A percentile compares a stretch with the other conserved stretches of the same genome.
These are phyloP conservation scores for Daubentonia madagascariensis DNA, from an alignment of 2,113 vertebrate genomes.

Conservation along the genomic window DNA sequence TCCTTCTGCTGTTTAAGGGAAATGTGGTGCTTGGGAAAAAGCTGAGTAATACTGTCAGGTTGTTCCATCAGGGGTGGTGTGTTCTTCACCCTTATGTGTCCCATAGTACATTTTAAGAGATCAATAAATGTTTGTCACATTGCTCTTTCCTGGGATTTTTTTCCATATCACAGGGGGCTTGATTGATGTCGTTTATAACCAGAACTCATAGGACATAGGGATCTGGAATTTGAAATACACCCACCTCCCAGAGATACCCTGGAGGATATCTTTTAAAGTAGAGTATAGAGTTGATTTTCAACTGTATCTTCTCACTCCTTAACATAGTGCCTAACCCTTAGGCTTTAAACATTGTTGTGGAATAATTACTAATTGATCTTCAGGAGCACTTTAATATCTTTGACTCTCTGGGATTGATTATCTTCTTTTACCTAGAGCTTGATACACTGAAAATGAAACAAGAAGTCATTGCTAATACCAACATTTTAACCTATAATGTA, in stretches of 20 bases:
- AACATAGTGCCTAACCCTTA: background rate
- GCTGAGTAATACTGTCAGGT: background rate
- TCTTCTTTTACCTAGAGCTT: slow-evolving; percentile 41
- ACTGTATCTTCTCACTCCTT: background rate
- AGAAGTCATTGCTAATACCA: background rate
- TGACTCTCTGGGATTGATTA: slow-evolving; percentile 32
- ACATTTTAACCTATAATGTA: slow-evolving; percentile 30
- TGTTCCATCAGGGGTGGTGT: rapidly evolving
- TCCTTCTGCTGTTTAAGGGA: background rate
- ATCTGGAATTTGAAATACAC: background rate
- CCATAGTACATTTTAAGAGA: background rate
- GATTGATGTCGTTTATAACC: background rate
- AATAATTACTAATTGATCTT: slow-evolving; percentile 48
- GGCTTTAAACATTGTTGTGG: background rate
- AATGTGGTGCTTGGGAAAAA: background rate
- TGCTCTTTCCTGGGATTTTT: background rate
- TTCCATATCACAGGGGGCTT: background rate
- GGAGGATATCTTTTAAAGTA: background rate
- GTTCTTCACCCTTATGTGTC: background rate
- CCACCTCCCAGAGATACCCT: background rate
- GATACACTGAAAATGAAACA: slow-evolving; percentile 34
- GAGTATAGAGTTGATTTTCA: background rate
- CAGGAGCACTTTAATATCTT: slow-evolving; percentile 45
- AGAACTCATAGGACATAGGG: background rate
- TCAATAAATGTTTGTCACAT: background rate